These are phyloP conservation scores for Muricea muricata DNA, from an alignment of 92 coral and sea anemone species.

Conservation along the genomic window DNA sequence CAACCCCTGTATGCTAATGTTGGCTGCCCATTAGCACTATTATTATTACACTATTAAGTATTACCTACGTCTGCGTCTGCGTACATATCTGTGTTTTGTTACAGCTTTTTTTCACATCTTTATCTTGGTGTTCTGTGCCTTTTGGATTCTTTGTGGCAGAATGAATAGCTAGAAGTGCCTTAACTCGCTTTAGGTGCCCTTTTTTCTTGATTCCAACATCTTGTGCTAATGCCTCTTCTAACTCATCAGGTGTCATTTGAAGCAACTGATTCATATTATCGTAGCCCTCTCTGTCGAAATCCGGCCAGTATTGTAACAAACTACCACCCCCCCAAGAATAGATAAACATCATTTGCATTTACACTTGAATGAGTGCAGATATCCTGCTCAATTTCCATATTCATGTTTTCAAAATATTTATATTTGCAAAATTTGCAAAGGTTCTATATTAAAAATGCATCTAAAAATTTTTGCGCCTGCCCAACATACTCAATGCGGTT, in stretches of 20 bases:
- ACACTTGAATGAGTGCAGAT: background rate
- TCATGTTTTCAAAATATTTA: too few relatives aligned
- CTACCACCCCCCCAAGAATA: background rate
- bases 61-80: background rate
- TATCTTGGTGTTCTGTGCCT: background rate
- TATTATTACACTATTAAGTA: background rate
- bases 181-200: constrained; percentile 33
- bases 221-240: constrained; percentile 18
- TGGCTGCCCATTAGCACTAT: background rate
- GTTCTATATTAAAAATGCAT: background rate
- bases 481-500: constrained; percentile 18
- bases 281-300: constrained; percentile 21
- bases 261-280: constrained; percentile 36
- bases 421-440: background rate
- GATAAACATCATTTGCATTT: constrained; percentile 19
- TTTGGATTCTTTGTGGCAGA: constrained; percentile 6
- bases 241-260: constrained; percentile 29
- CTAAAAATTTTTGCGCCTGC: background rate
- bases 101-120: constrained; percentile 1
- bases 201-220: constrained; percentile 27
- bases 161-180: constrained; percentile 22
- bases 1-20: constrained; percentile 2
- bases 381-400: constrained; percentile 23
- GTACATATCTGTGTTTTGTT: background rate
- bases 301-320: constrained; percentile 3